These are phyloP conservation scores for Cephus cinctus DNA, from an alignment of 1,140 invertebrate genomes.

Conservation along the genomic window DNA sequence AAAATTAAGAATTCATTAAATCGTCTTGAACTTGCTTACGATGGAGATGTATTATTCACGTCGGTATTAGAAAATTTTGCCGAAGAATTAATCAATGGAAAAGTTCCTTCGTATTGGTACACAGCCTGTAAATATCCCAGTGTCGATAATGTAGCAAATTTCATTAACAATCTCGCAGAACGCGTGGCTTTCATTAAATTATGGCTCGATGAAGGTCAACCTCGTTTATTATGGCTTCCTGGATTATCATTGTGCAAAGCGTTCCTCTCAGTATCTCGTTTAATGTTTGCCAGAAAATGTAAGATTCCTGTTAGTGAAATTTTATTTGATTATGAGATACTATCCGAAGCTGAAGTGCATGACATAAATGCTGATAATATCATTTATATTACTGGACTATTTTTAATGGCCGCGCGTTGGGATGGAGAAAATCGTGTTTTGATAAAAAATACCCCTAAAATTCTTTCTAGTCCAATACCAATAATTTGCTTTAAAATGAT, in stretches of 20 bases:
- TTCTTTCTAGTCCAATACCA: slow-evolving; percentile 79
- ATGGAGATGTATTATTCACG: slow-evolving; percentile 63
- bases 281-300: slow-evolving; percentile 65
- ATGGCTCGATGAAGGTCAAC: slow-evolving; percentile 64
- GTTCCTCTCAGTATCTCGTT: slow-evolving; percentile 65
- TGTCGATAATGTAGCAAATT: too few relatives aligned
- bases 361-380: slow-evolving; percentile 61
- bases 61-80: slow-evolving; percentile 62
- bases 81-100: slow-evolving; percentile 56
- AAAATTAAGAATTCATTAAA: slow-evolving; percentile 53
- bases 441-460: slow-evolving; percentile 74
- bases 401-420: slow-evolving; percentile 83
- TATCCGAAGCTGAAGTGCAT: too few relatives aligned
- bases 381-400: slow-evolving; percentile 78
- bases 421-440: slow-evolving; percentile 60
- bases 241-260: slow-evolving; percentile 71
- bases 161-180: slow-evolving; percentile 34
- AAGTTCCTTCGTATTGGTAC: slow-evolving; percentile 59
- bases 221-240: slow-evolving; percentile 66
- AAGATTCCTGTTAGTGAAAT: slow-evolving; percentile 63
- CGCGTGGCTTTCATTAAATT: slow-evolving; percentile 43
- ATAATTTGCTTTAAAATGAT: slow-evolving; percentile 66
- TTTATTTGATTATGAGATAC: slow-evolving; percentile 57
- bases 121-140: slow-evolving; percentile 15
- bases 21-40: slow-evolving; percentile 63